Evolutionary conservation across 2,113 vertebrate genomes (phyloP).

Genomic region (Archilochus colubris): DNA sequence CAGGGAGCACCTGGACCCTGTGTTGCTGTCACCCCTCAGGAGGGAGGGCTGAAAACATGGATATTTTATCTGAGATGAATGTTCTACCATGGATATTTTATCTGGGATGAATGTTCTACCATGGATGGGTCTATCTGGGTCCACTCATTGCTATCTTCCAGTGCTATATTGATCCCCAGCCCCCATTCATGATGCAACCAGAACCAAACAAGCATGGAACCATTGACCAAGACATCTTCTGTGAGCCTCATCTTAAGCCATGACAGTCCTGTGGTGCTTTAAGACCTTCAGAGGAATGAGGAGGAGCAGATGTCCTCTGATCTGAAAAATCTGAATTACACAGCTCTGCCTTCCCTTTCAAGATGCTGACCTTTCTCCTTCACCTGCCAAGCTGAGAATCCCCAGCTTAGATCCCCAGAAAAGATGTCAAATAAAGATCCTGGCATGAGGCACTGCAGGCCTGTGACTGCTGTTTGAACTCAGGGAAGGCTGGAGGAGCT

Average conservation of each 20-base stretch:
- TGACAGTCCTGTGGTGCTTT: not conserved
- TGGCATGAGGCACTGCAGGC: not conserved
- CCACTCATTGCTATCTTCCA: not conserved
- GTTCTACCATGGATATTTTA: too few species aligned
- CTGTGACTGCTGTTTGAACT: constrained; percentile 8
- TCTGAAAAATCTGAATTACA: not conserved
- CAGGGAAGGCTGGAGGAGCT: not conserved
- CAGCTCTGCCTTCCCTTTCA: not conserved
- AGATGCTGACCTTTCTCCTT: not conserved
- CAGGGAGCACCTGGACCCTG: accelerated
- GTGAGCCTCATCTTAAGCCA: not conserved
- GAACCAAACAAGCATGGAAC: not conserved
- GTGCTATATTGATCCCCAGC: not conserved
- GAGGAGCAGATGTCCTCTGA: not conserved
- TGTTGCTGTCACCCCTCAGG: not conserved
- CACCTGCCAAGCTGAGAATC: not conserved
- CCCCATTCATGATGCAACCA: too few species aligned
- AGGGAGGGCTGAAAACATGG: not conserved
- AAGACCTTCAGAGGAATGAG: not conserved
- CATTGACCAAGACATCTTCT: not conserved
- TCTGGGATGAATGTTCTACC: not conserved
- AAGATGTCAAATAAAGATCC: constrained; percentile 1
- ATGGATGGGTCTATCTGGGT: not conserved
- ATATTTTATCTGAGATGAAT: not conserved
- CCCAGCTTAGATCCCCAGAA: not conserved